phyloP scores from a whole-genome alignment of 2,888 invertebrate genomes.

The Beris morrisii region DNA sequence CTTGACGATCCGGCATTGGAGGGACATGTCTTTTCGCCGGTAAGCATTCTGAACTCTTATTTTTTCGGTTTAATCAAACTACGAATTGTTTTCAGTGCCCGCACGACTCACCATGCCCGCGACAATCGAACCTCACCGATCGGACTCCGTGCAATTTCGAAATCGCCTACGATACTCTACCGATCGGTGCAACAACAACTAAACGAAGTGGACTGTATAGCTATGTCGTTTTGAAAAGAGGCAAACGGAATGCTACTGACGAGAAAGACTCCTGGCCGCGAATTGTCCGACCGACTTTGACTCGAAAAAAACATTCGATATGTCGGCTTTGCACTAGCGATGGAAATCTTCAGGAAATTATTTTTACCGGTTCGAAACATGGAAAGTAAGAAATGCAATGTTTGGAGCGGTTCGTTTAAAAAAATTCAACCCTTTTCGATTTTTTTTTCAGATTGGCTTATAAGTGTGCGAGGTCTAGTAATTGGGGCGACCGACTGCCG shows the following conservation, averaged over 20 bases:
- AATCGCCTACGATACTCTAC: slow-evolving; percentile 63
- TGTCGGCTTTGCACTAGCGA: slow-evolving; percentile 76
- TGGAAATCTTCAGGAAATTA: slow-evolving; percentile 74
- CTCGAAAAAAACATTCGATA: slow-evolving; percentile 70
- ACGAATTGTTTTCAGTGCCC: slow-evolving; percentile 67
- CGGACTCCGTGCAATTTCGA: slow-evolving; percentile 79
- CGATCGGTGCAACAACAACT: slow-evolving; percentile 57
- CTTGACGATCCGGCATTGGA: slow-evolving; percentile 54
- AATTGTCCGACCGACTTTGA: slow-evolving; percentile 70
- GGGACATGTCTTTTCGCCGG: slow-evolving; percentile 76
- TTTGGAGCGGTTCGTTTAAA: background rate
- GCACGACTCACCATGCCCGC: slow-evolving; percentile 78
- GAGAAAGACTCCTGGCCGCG: slow-evolving; percentile 72
- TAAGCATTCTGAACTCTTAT: slow-evolving; percentile 48
- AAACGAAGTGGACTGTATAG: slow-evolving; percentile 65
- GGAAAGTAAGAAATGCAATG: slow-evolving; percentile 63
- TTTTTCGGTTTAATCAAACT: slow-evolving; percentile 28
- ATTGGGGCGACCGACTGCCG: slow-evolving; percentile 83
- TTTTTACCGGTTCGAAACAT: slow-evolving; percentile 74
- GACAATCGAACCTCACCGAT: slow-evolving; percentile 57
- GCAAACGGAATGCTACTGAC: slow-evolving; percentile 54
- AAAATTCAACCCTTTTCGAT: slow-evolving; percentile 7
- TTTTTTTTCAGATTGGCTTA: slow-evolving; percentile 63
- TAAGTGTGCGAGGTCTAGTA: slow-evolving; percentile 69
- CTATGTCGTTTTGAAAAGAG: slow-evolving; percentile 82